Percentiles rank a stretch among this genome's conserved stretches.
These are phyloP conservation scores for Scaptodrosophila lebanonensis DNA, from an alignment of 1,140 invertebrate species.

Conservation along the genomic window DNA sequence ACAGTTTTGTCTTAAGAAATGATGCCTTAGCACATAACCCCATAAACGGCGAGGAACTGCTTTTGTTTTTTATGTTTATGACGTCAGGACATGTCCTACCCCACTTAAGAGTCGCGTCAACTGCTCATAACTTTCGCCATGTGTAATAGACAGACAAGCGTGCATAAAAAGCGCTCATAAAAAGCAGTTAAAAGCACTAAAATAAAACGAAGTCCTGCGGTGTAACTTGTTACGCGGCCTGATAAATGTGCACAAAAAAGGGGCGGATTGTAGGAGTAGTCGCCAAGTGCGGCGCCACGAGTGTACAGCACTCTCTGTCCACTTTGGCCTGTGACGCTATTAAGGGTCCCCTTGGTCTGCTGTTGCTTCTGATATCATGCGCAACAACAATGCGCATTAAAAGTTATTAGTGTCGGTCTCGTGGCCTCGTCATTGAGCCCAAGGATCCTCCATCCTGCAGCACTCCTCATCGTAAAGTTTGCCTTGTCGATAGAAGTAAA, in stretches of 20 bases:
- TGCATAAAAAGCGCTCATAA: slow-evolving; percentile 45
- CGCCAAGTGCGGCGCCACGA: slow-evolving; percentile 2
- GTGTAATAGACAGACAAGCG: slow-evolving; percentile 17
- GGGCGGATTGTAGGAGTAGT: background rate
- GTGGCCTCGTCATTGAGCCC: background rate
- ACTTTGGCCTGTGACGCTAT: too few species aligned
- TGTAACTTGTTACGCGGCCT: slow-evolving; percentile 59
- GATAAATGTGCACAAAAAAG: slow-evolving; percentile 61
- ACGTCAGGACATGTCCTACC: too few species aligned
- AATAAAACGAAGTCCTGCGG: slow-evolving; percentile 54
- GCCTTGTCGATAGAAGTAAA: slow-evolving; percentile 49
- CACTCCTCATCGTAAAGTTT: slow-evolving; percentile 42
- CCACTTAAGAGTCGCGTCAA: too few species aligned
- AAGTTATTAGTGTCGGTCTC: slow-evolving; percentile 48
- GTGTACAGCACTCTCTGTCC: slow-evolving; percentile 19
- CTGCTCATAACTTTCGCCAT: too few species aligned
- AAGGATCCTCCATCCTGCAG: background rate
- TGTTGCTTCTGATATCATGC: slow-evolving; percentile 43
- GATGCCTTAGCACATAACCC: too few species aligned
- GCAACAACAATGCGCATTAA: slow-evolving; percentile 36
- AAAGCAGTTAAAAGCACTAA: slow-evolving; percentile 47
- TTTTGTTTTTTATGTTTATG: too few species aligned
- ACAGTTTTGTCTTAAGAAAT: too few species aligned
- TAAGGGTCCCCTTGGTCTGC: too few species aligned
- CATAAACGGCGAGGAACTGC: too few species aligned